phyloP scores from a whole-genome alignment of 2,797 vertebrate genomes.

The Pyrocephalus nanus region DNA sequence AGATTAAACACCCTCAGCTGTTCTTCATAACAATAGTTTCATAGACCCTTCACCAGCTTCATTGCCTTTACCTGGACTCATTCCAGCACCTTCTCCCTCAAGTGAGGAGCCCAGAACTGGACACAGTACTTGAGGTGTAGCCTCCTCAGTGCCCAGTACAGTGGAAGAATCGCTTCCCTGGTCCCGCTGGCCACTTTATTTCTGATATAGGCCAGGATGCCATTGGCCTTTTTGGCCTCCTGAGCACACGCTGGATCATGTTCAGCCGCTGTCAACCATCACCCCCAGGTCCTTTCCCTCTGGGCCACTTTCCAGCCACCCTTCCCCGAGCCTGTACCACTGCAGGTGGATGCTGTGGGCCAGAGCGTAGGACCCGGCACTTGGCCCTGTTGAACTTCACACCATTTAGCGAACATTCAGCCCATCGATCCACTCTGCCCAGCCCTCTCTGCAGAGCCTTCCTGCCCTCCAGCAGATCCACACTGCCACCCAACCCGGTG shows the following conservation, averaged over 20 bases:
- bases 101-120: rapidly evolving
- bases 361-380: rapidly evolving
- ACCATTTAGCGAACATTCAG: no score
- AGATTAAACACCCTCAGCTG: background rate
- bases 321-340: background rate
- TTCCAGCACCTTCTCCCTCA: background rate
- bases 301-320: background rate
- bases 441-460: background rate
- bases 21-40: background rate
- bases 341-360: no score
- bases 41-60: background rate
- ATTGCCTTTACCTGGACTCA: background rate
- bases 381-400: background rate
- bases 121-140: rapidly evolving
- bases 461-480: background rate
- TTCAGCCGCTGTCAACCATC: no score
- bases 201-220: background rate
- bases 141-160: no score
- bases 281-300: no score
- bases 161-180: background rate
- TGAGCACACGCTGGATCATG: background rate
- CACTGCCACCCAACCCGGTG: background rate
- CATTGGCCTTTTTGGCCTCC: no score
- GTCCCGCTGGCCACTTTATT: background rate
- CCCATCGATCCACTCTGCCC: background rate